Evolutionary conservation across 1,140 invertebrate species (phyloP), one percentile per base, ranked within the genome.

Genomic region (Lutraria rhynchaena): DNA sequence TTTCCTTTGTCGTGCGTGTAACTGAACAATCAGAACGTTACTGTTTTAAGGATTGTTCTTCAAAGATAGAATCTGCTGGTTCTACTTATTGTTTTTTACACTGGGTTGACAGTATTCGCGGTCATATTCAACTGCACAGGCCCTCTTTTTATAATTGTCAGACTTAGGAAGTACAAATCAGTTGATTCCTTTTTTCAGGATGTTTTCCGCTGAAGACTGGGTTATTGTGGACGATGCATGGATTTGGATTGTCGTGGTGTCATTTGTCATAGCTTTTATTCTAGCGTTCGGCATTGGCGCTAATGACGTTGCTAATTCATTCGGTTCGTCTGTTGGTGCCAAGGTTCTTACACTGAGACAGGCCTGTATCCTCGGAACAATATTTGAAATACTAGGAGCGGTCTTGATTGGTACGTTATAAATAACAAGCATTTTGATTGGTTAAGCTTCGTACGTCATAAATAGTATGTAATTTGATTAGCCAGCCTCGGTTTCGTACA

Each of bases 281-380:
- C 93, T 99, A 90, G 98, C 98, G 35, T 99, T 99, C 93, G 98
- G 98, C 29, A 99, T 99, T 87, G 98, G 98, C 31, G 98, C 98
- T 51, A 99, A 99, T 91, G 98, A 99, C 93, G 98, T 99, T 60
- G 98, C 98, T 63, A 99, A 99, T 91, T 98, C 97, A 5, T 99
- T 99, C 91, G 98, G 98, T 0, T 99, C 98, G 3, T 98, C 96
- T 77, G 98, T 99, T 13, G 98, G 98, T 13, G 96, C 97, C 33
- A 97, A 97, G 89, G 98, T 99, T 3, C 93, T 99, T 24, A 98
- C 97, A 5, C 95, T 99, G 58, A 94, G 95, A 63, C 96, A 97
- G 89, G 98, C 98, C 3, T 99, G 98, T 88, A 94, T 98, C 71
- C 93, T 99, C 74, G 98, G 98, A 3, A 98, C 98, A 0, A 94